These are phyloP conservation scores for Ploceus nigricollis DNA, from an alignment of 2,113 vertebrate genomes.

Conservation along the genomic window DNA sequence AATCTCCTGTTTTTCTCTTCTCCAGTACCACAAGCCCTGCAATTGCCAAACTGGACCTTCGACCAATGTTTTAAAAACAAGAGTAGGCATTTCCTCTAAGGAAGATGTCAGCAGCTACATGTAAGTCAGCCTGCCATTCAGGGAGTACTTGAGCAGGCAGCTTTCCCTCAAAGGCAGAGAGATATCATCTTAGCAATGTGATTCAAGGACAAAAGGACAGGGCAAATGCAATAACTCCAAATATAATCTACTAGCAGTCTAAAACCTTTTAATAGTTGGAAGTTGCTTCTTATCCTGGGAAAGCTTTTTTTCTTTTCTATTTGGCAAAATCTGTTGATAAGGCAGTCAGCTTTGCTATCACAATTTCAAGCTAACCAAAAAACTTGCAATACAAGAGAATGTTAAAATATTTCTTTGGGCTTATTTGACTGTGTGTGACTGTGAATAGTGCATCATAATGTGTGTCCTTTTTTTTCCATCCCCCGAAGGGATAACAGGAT, in stretches of 20 bases:
- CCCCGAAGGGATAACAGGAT: slow-evolving; percentile 32
- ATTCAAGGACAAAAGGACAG: slow-evolving; percentile 7
- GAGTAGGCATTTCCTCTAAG: neutral
- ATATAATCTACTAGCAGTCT: neutral
- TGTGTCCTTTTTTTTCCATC: slow-evolving; percentile 3
- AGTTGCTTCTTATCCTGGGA: neutral
- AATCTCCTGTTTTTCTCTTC: neutral
- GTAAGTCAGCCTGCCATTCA: neutral
- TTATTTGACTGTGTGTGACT: slow-evolving; percentile 39
- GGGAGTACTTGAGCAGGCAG: neutral
- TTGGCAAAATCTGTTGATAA: slow-evolving; percentile 44
- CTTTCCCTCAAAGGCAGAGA: neutral
- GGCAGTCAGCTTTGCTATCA: neutral
- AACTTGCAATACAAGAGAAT: slow-evolving; percentile 30
- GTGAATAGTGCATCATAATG: slow-evolving; percentile 7
- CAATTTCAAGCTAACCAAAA: slow-evolving; percentile 38
- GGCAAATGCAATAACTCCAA: neutral
- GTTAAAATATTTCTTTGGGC: slow-evolving; percentile 8
- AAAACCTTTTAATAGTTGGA: slow-evolving; percentile 6
- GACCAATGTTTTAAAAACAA: neutral
- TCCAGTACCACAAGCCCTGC: neutral
- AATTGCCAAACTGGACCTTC: neutral
- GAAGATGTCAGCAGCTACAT: neutral
- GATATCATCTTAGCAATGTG: neutral
- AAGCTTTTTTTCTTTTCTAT: neutral